These are phyloP conservation scores for Bombus soroeensis DNA, from an alignment of 1,140 invertebrate genomes.

Conservation along the genomic window DNA sequence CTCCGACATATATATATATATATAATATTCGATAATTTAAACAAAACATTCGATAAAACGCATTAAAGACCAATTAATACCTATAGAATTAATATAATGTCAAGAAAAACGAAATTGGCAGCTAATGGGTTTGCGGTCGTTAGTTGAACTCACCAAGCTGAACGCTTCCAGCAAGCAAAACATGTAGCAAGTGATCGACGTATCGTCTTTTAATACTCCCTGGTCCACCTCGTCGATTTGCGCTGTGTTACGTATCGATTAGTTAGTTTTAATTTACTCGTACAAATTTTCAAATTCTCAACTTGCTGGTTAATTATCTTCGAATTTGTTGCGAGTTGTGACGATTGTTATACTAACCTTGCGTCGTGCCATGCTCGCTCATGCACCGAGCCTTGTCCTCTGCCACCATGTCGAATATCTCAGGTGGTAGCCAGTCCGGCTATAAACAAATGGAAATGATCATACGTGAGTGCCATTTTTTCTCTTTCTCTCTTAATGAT, in stretches of 20 bases:
- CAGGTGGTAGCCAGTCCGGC: slow-evolving; percentile 74
- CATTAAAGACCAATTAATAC: too few species aligned
- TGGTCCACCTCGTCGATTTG: slow-evolving; percentile 73
- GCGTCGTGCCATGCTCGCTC: slow-evolving; percentile 73
- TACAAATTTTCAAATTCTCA: neutral
- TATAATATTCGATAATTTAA: too few species aligned
- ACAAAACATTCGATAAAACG: too few species aligned
- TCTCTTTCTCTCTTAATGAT: too few species aligned
- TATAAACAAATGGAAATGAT: slow-evolving; percentile 43
- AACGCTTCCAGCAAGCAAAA: slow-evolving; percentile 76
- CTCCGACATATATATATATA: too few species aligned
- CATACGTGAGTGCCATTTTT: neutral
- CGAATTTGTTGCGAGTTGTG: neutral
- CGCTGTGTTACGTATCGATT: slow-evolving; percentile 54
- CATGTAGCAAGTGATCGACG: slow-evolving; percentile 78
- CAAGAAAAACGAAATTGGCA: too few species aligned
- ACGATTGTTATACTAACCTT: slow-evolving; percentile 66
- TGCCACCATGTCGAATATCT: slow-evolving; percentile 76
- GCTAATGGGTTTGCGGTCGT: too few species aligned
- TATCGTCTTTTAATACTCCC: slow-evolving; percentile 67
- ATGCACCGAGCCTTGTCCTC: slow-evolving; percentile 77
- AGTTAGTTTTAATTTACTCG: neutral
- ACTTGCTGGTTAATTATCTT: neutral
- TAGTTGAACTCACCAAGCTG: slow-evolving; percentile 70
- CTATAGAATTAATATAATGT: too few species aligned